Percentiles rank a stretch among this genome's conserved stretches.
These are phyloP conservation scores for Tokudaia muenninki DNA, from an alignment of 2,797 vertebrate genomes.

Conservation along the genomic window DNA sequence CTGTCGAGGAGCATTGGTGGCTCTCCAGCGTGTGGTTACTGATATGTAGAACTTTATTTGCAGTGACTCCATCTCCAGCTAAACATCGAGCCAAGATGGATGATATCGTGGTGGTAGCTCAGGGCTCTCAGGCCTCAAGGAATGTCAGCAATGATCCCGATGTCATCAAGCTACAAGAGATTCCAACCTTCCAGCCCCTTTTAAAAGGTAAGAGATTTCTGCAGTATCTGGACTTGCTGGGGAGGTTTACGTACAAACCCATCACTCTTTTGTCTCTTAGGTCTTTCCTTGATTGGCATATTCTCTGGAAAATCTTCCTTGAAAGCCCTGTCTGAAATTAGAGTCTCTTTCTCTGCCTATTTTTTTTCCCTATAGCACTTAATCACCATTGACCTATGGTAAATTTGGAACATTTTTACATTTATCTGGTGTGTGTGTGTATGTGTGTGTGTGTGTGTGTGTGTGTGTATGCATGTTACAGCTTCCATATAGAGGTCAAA, in stretches of 20 bases:
- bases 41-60: slow-evolving; percentile 37
- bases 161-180: slow-evolving; percentile 99
- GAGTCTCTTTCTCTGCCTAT: not conserved
- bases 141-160: slow-evolving; percentile 98
- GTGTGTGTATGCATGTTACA: not conserved
- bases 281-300: not conserved
- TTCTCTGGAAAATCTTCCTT: slow-evolving; percentile 9
- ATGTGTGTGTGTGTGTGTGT: not conserved
- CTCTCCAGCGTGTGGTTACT: not conserved
- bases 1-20: not conserved
- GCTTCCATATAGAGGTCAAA: not conserved
- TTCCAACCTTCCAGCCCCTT: slow-evolving; percentile 98
- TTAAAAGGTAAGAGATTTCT: slow-evolving; percentile 92
- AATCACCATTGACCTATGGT: not conserved
- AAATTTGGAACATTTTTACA: not conserved
- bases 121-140: slow-evolving; percentile 93
- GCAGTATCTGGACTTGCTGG: not conserved
- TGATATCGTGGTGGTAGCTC: slow-evolving; percentile 97
- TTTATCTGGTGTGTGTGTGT: not conserved
- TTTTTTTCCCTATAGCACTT: not conserved
- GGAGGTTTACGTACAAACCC: not conserved
- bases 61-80: slow-evolving; percentile 95
- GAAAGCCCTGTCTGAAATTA: not conserved
- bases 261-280: not conserved
- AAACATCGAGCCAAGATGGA: slow-evolving; percentile 99